Base-by-base conservation (phyloP, 2,888 invertebrate species). In the Papilio demoleus region DNA sequence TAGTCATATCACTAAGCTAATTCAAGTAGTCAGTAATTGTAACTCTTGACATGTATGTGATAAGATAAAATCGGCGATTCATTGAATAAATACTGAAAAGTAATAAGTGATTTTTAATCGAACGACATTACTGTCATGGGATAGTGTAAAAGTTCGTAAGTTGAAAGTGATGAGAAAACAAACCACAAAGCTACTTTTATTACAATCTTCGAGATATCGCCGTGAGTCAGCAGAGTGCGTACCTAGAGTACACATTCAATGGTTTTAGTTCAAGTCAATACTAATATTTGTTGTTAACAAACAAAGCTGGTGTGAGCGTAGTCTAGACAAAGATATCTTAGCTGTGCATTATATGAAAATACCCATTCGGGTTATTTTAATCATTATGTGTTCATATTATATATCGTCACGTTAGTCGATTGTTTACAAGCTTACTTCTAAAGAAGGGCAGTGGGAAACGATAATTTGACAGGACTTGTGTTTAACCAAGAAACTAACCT, bases 41-140 rank as follows among this genome's bases (percentile, higher is more conserved):
- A 56, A 59, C 42, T 59, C 24, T 70, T 67, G 67, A 65, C 72
- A 68, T 36, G 42, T 67, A 66, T 12, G 70, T 70, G 72, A 68
- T 65, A 70, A 67, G 70, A 47, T 22, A 68, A 71, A 71, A 71
- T 72, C 50, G 70, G 59, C 19, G 50, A 68, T 67, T 65, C 65
- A 70, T 40, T 65, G 17, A 65, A 42, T 56, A 71, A 65, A 71
- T 70, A 63, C 27, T 66, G 53, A 56, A 72, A 60, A 68, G 66
- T 73, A 71, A 74, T 64, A 66, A n/a, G 34, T 38, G 67, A 68
- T 50, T 47, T 22, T 22, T 50, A 50, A 24, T 50, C 12, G 4
- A 14, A 24, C 14, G 50, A 22, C 12, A 47, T 12, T 9, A 12
- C 12, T 24, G 14, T 14, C 12, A 24, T 24, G 4, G 14, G 14